These are phyloP conservation scores for Bovichtus diacanthus DNA, from an alignment of 2,797 vertebrate genomes.

Conservation along the genomic window DNA sequence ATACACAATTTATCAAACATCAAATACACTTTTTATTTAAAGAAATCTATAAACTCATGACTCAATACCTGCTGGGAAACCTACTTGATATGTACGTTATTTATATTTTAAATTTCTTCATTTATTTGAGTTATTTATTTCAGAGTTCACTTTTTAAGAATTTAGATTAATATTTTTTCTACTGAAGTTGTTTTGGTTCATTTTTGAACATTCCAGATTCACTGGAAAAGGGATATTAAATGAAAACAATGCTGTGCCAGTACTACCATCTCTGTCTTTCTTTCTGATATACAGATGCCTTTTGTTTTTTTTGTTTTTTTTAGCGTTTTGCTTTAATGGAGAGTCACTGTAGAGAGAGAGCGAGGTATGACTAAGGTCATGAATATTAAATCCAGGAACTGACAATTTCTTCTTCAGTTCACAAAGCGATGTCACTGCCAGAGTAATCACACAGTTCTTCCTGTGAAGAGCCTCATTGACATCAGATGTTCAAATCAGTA, in stretches of 20 bases:
- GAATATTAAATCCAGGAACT: not conserved
- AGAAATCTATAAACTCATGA: slow-evolving; percentile 46
- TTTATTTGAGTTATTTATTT: slow-evolving; percentile 68
- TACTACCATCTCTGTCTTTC: not conserved
- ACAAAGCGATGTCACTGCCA: accelerated
- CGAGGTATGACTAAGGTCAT: too few relatives aligned
- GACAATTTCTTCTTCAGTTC: not conserved
- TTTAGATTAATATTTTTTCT: slow-evolving; percentile 83
- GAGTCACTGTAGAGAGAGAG: too few relatives aligned
- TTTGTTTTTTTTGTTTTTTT: too few relatives aligned
- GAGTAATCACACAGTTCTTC: not conserved
- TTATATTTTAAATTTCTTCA: slow-evolving; percentile 56
- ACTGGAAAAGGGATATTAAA: slow-evolving; percentile 64
- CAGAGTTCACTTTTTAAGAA: slow-evolving; percentile 68
- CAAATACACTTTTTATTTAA: slow-evolving; percentile 56
- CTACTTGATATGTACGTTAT: slow-evolving; percentile 70
- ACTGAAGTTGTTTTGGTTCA: slow-evolving; percentile 70
- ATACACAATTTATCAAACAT: slow-evolving; percentile 22
- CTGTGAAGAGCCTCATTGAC: not conserved
- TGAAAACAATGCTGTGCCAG: slow-evolving; percentile 51
- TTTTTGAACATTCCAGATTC: slow-evolving; percentile 65
- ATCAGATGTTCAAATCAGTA: not conserved
- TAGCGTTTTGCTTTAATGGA: too few relatives aligned
- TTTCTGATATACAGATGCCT: too few relatives aligned
- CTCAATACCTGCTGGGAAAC: slow-evolving; percentile 72